These are phyloP conservation scores for Thymelicus lineola DNA, from an alignment of 2,888 invertebrate genomes.

Conservation along the genomic window DNA sequence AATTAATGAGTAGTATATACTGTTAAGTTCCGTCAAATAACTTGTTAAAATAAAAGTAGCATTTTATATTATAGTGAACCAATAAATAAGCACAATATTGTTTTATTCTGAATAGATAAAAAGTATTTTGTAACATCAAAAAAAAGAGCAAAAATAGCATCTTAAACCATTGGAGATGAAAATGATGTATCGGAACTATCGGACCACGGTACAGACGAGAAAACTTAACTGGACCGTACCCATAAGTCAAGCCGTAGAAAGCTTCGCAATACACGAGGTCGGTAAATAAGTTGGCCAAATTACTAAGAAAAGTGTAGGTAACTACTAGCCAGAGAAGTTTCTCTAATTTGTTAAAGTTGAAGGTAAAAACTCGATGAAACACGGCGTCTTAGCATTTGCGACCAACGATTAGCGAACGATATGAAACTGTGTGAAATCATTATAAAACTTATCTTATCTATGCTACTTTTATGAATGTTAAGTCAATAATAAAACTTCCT, in stretches of 20 bases:
- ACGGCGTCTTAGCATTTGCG: not conserved
- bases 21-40: too few species aligned
- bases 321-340: slow-evolving; percentile 16
- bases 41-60: too few species aligned
- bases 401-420: slow-evolving; percentile 1
- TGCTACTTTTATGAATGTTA: not conserved
- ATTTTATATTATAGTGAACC: too few species aligned
- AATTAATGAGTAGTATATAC: too few species aligned
- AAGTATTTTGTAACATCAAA: too few species aligned
- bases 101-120: too few species aligned
- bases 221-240: slow-evolving; percentile 14
- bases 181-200: slow-evolving; percentile 14
- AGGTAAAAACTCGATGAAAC: not conserved
- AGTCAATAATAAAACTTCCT: not conserved
- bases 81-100: too few species aligned
- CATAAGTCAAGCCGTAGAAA: slow-evolving; percentile 36
- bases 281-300: slow-evolving; percentile 32
- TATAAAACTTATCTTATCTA: not conserved
- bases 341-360: slow-evolving; percentile 27
- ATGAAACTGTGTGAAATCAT: too few species aligned
- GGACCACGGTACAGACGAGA: slow-evolving; percentile 4
- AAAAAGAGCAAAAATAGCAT: too few species aligned
- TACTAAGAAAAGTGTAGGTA: slow-evolving; percentile 25
- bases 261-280: slow-evolving; percentile 30
- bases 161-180: not conserved